Base-by-base conservation (phyloP, 2,113 vertebrate genomes). In the pig (Sus scrofa) region DNA sequence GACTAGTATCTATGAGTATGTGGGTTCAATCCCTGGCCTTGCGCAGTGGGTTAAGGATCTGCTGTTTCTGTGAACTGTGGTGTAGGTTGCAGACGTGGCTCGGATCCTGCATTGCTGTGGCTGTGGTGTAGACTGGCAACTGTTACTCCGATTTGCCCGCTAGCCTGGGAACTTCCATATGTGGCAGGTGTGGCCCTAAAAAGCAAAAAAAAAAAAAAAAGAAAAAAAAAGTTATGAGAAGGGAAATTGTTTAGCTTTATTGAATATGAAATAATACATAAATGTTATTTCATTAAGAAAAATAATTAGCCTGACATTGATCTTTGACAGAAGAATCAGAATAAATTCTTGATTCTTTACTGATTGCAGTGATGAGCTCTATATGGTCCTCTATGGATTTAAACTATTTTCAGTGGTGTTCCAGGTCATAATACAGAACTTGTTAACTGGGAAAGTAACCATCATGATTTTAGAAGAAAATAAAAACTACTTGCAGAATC, bases 391-490 rank as follows among this genome's bases (percentile, higher is more conserved):
- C 58, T 39, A 6, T 39, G 37, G 27, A 22, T 84, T 91, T 91
- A 83, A 89, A 88, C 77, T 95, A 54, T 75, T 96, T 86, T 92
- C 92, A 93, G 63, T 8, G 88, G 70, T 32, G 24, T 87, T 92
- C 54, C 11, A 70, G 5, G 67, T 82, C 85, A 81, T 37, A 95
- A 44, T 32, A 68, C 26, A 75, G 60, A 84, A 60, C 50, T 79
- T 65, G 9, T 52, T 89, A 77, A 50, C 3, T 73, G 24, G 68
- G 62, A 85, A 95, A 54, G 60, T 56, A 63, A 24, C 63, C 20
- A 50, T 44, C 22, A 6, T 52, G 78, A 82, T 65, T 60, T 86
- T 32, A 74, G 58, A 62, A 26, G 16, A 34, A 27, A 84, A 93
- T 78, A 65, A 77, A 85, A 85, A 60, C 67, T 56, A 39, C 30